A percentile compares a stretch with the other conserved stretches of the same genome.
These are phyloP conservation scores for Erynnis tages DNA, from an alignment of 2,888 invertebrate species.

Conservation along the genomic window DNA sequence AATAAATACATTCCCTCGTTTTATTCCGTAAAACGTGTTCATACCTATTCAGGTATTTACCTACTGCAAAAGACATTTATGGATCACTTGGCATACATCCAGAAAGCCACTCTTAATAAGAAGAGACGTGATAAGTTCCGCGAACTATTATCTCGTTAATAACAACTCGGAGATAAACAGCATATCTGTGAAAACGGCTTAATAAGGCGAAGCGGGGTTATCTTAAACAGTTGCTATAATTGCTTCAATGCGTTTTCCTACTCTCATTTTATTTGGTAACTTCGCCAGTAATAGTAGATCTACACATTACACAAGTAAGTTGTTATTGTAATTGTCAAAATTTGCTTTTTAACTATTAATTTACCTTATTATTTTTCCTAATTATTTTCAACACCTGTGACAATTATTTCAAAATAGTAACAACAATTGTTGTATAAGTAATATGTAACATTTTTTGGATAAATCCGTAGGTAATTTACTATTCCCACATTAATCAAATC, in stretches of 20 bases:
- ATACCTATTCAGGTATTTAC: no score
- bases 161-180: slow-evolving; percentile 49
- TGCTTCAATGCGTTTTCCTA: slow-evolving; percentile 42
- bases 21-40: no score
- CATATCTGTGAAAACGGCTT: slow-evolving; percentile 5
- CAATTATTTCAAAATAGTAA: no score
- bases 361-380: no score
- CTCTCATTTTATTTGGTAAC: slow-evolving; percentile 43
- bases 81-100: no score
- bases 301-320: slow-evolving; percentile 50
- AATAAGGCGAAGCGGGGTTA: slow-evolving; percentile 48
- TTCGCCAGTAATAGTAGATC: slow-evolving; percentile 36
- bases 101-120: no score
- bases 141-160: slow-evolving; percentile 40
- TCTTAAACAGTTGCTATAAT: slow-evolving; percentile 53
- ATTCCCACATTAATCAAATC: slow-evolving; percentile 43
- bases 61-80: no score
- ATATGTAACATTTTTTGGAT: slow-evolving; percentile 47
- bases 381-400: no score
- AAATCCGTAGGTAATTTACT: slow-evolving; percentile 41
- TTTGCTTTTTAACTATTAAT: no score
- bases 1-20: no score
- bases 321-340: no score
- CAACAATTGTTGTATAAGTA: no score
- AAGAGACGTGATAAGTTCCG: slow-evolving; percentile 34